These are phyloP conservation scores for Ageneiosus marmoratus DNA, from an alignment of 2,113 vertebrate species.

Conservation along the genomic window DNA sequence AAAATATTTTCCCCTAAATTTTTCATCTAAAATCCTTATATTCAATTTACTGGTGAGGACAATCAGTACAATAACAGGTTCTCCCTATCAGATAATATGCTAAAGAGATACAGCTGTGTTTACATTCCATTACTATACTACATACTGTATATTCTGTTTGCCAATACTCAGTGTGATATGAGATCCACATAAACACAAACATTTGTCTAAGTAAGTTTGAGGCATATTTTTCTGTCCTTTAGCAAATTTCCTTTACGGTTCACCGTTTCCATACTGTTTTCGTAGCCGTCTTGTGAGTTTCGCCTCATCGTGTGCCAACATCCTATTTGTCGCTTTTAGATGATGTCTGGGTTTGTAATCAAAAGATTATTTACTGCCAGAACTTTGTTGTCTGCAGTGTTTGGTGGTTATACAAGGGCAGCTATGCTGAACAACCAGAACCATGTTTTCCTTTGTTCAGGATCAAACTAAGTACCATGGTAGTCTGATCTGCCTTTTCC, in stretches of 20 bases:
- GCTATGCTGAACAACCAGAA: neutral
- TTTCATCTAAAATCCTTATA: neutral
- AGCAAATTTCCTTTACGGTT: neutral
- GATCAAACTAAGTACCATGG: neutral
- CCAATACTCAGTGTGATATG: neutral
- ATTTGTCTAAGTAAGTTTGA: neutral
- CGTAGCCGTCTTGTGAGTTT: neutral
- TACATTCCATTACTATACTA: neutral
- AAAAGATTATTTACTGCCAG: neutral
- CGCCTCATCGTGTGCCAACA: neutral
- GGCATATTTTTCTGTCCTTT: neutral
- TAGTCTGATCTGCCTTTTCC: neutral
- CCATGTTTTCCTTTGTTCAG: neutral
- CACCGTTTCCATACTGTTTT: neutral
- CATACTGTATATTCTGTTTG: neutral
- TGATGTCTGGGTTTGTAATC: neutral
- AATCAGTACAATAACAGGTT: neutral
- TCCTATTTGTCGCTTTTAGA: neutral
- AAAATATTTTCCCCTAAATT: neutral
- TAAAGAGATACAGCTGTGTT: neutral
- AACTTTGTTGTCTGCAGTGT: neutral
- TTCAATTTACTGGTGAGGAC: no score
- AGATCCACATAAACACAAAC: neutral
- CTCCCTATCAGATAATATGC: neutral
- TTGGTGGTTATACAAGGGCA: neutral